These are phyloP conservation scores for Callimorpha dominula DNA, from an alignment of 2,888 invertebrate genomes.

Conservation along the genomic window DNA sequence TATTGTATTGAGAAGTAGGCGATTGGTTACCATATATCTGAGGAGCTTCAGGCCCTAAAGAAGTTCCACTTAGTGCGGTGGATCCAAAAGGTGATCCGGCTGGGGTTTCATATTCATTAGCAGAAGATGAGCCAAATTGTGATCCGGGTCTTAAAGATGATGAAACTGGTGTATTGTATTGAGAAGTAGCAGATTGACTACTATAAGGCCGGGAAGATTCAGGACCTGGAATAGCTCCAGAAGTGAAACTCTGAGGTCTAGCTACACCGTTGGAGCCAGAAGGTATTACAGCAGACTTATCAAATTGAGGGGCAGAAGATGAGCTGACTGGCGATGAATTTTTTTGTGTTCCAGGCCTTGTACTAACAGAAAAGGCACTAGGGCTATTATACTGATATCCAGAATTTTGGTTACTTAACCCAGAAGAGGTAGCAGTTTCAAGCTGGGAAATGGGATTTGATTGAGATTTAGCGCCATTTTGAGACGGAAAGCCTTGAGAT, in stretches of 20 bases:
- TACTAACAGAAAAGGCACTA: not conserved
- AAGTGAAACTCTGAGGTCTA: not conserved
- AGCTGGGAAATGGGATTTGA: not conserved
- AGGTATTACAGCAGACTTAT: not conserved
- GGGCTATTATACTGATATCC: conserved; percentile 18
- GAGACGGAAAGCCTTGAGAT: conserved; percentile 44
- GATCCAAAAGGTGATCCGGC: not conserved
- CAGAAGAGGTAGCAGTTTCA: not conserved
- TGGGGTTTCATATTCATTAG: not conserved
- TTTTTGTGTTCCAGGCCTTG: not conserved
- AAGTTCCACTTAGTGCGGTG: not conserved
- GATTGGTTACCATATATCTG: conserved; percentile 12
- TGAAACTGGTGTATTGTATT: conserved; percentile 34
- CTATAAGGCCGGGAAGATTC: conserved; percentile 10
- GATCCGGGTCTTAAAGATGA: conserved; percentile 5
- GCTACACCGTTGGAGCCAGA: not conserved
- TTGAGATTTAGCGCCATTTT: conserved; percentile 12
- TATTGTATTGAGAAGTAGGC: conserved; percentile 19
- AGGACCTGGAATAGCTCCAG: not conserved
- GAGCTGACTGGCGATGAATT: not conserved
- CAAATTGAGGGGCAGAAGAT: not conserved
- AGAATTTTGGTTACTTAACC: conserved; percentile 15
- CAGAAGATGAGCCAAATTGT: not conserved
- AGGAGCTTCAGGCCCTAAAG: conserved; percentile 4
- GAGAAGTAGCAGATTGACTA: conserved; percentile 21